Conservation (phyloP, 1,140 invertebrate species). For the Euura saliciscinereae region DNA sequence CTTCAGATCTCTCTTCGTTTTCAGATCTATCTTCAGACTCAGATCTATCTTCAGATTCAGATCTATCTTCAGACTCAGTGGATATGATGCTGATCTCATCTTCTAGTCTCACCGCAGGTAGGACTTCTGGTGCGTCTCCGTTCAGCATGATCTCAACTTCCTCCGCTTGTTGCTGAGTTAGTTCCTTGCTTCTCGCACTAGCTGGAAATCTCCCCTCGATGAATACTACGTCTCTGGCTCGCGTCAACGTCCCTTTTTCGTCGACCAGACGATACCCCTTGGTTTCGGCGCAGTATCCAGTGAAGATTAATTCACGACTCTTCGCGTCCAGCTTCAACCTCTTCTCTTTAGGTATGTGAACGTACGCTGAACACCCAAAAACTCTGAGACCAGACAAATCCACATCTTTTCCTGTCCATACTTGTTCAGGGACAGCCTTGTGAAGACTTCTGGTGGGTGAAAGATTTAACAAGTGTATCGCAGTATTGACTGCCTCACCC, state of each 20-base stretch:
- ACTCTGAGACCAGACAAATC: conserved; percentile 36
- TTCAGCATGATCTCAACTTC: background rate
- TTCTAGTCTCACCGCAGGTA: background rate
- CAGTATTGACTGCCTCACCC: conserved; percentile 35
- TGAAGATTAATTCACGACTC: conserved; percentile 21
- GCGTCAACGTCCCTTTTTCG: conserved; percentile 13
- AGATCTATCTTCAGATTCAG: too few species aligned
- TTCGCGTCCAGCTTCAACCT: conserved; percentile 31
- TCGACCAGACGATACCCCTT: conserved; percentile 27
- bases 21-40: too few species aligned
- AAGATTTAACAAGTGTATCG: conserved; percentile 42
- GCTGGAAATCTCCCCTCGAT: background rate
- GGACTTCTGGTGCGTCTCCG: background rate
- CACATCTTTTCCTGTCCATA: conserved; percentile 38
- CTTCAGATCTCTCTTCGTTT: background rate
- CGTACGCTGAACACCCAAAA: conserved; percentile 45
- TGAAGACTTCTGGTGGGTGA: conserved; percentile 20
- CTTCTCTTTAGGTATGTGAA: conserved; percentile 33
- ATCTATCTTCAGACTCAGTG: too few species aligned
- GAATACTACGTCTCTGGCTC: conserved; percentile 15
- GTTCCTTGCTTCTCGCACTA: background rate
- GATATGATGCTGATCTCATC: background rate
- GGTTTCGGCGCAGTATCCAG: conserved; percentile 29
- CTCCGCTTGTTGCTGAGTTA: background rate
- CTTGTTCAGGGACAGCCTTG: conserved; percentile 37